Evolutionary conservation across 2,113 vertebrate genomes (phyloP).

Genomic region (Shinisaurus crocodilurus): DNA sequence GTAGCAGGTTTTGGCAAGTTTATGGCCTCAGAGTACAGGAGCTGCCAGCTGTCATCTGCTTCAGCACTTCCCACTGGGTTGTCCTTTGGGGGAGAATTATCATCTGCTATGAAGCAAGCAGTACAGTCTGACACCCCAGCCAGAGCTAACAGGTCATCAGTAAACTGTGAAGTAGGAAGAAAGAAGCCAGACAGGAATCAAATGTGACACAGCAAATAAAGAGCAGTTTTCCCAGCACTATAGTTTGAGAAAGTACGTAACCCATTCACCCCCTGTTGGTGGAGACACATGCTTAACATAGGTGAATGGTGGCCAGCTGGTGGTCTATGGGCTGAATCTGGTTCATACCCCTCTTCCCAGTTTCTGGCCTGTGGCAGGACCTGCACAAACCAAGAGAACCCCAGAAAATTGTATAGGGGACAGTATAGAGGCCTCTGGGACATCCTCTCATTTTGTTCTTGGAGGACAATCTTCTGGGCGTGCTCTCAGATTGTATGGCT

Average conservation of each 20-base stretch:
- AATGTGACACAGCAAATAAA: conserved; percentile 39
- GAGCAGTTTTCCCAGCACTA: neutral
- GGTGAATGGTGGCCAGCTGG: neutral
- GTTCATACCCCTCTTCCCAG: neutral
- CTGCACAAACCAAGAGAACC: neutral
- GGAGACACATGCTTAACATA: neutral
- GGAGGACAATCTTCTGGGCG: neutral
- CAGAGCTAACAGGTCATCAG: neutral
- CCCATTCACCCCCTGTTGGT: neutral
- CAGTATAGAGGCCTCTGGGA: neutral
- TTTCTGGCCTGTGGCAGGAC: neutral
- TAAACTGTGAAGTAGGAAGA: conserved; percentile 2
- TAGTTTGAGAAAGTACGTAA: neutral
- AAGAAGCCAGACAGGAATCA: conserved; percentile 16
- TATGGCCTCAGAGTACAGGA: neutral
- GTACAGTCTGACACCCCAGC: neutral
- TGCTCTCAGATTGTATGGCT: too few species aligned
- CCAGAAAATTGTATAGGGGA: neutral
- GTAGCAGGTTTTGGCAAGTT: neutral
- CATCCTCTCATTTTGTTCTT: neutral
- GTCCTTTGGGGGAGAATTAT: neutral
- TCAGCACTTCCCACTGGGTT: neutral
- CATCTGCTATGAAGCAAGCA: conserved; percentile 3
- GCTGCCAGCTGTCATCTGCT: conserved; percentile 25
- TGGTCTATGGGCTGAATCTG: neutral